A percentile compares a stretch with the other conserved stretches of the same genome.
Evolutionary conservation across 2,113 vertebrate genomes (phyloP).

Genomic region (Malaclemys terrapin): DNA sequence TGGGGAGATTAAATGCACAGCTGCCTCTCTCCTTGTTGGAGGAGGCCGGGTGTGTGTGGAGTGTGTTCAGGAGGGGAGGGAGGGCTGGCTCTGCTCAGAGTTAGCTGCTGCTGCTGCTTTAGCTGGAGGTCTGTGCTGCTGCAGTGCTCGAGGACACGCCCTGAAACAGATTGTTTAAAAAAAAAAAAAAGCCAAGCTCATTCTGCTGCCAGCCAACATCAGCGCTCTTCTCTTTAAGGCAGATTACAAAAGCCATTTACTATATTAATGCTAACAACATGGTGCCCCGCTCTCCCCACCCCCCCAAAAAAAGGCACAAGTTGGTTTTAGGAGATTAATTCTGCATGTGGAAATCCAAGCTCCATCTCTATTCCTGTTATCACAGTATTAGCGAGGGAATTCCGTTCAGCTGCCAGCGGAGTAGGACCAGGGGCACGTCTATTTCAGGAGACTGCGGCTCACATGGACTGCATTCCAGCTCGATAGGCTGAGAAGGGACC

Average conservation of each 20-base stretch:
- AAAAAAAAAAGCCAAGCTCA: not conserved
- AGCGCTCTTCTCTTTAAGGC: conserved; percentile 22
- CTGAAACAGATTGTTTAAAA: conserved; percentile 12
- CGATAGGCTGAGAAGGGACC: not conserved
- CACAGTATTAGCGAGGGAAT: not conserved
- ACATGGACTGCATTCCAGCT: not conserved
- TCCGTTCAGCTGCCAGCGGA: not conserved
- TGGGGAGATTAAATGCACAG: not conserved
- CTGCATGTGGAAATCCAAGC: not conserved
- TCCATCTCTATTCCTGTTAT: not conserved
- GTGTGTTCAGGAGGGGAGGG: not conserved
- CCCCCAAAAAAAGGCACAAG: not conserved
- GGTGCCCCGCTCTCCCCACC: not conserved
- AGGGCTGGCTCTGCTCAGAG: not conserved
- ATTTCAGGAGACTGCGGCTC: fast-evolving
- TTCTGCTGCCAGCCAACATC: conserved; percentile 19
- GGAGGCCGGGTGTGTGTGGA: not conserved
- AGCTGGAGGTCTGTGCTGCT: not conserved
- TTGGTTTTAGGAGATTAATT: not conserved
- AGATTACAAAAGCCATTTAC: conserved; percentile 57
- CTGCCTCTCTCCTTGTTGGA: not conserved
- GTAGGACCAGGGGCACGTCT: not conserved
- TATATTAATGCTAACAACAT: not conserved
- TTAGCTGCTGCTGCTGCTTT: not conserved
- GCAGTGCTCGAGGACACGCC: not conserved